Conservation (phyloP, 2,113 vertebrate genomes). For the Tachysurus fulvidraco region DNA sequence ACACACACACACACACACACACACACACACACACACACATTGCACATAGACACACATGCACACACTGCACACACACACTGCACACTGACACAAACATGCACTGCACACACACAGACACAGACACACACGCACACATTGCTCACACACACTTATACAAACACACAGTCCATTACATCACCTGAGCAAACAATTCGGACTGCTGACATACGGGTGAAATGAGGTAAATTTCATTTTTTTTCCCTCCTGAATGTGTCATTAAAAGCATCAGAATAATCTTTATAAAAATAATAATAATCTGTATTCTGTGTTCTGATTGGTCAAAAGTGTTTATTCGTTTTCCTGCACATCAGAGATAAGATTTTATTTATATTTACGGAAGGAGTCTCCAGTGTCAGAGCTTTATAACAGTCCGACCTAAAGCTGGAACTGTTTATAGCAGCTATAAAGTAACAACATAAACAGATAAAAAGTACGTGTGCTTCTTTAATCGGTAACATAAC, state of each 20-base stretch:
- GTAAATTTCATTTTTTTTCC: background rate
- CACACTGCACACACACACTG: conserved; percentile 17
- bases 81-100: no score
- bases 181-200: conserved; percentile 2
- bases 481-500: no score
- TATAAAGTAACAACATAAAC: no score
- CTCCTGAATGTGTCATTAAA: background rate
- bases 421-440: background rate
- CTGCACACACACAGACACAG: conserved; percentile 1
- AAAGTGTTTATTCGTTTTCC: background rate
- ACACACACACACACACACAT: background rate
- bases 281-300: no score
- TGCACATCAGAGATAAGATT: background rate
- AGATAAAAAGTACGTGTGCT: no score
- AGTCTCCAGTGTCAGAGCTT: background rate
- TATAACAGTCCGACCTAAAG: background rate
- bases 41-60: background rate
- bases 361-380: background rate
- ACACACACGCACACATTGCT: background rate
- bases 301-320: background rate
- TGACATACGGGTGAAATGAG: background rate
- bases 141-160: background rate
- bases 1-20: background rate
- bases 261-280: background rate
- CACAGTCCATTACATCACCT: conserved; percentile 28